A percentile compares a stretch with the other conserved stretches of the same genome.
Evolutionary conservation across 2,888 invertebrate species (phyloP).

Genomic region (Ischnura elegans): DNA sequence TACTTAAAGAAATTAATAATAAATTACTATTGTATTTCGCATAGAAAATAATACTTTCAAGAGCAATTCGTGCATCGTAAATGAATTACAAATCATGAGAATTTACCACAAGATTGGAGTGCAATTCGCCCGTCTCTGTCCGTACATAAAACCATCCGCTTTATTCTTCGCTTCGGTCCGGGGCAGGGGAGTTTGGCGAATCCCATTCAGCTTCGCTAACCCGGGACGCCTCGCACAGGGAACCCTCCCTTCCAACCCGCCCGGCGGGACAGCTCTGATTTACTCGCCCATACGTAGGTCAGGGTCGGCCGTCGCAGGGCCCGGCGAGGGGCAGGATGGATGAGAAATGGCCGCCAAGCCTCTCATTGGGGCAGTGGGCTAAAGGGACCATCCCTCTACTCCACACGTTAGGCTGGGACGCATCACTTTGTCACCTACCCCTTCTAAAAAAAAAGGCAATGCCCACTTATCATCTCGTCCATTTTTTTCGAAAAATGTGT

Average conservation of each 20-base stretch:
- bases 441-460: too few relatives aligned
- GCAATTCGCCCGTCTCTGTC: too few relatives aligned
- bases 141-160: conserved; percentile 35
- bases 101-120: too few relatives aligned
- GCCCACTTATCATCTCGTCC: too few relatives aligned
- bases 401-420: neutral
- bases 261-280: conserved; percentile 55
- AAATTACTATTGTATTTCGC: too few relatives aligned
- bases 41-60: too few relatives aligned
- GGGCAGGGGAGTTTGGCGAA: neutral
- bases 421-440: conserved; percentile 34
- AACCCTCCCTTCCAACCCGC: neutral
- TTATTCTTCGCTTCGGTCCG: neutral
- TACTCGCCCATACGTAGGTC: conserved; percentile 59
- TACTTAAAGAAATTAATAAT: too few relatives aligned
- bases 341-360: conserved; percentile 1
- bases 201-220: conserved; percentile 44
- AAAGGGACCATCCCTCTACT: neutral
- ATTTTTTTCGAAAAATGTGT: too few relatives aligned
- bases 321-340: neutral
- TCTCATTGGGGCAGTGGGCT: conserved; percentile 46
- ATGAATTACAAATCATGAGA: too few relatives aligned
- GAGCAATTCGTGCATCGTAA: too few relatives aligned
- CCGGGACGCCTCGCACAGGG: neutral
- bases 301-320: conserved; percentile 17